Base-by-base conservation (phyloP, 2,888 invertebrate species). In the Ophion ventricosus region DNA sequence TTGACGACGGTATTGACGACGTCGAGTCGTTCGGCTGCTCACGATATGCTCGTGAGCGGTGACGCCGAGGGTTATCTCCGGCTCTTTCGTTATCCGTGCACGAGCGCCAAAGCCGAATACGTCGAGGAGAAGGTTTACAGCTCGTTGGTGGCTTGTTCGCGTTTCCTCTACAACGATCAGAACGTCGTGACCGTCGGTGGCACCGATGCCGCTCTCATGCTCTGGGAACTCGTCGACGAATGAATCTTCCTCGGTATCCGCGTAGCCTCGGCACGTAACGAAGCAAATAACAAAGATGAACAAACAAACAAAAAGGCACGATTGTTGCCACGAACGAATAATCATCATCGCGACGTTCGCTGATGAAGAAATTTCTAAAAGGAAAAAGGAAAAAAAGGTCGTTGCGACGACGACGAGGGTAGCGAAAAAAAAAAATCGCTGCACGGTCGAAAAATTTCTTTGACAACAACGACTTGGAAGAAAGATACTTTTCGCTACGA, bases 61-160 rank as follows among this genome's bases (percentile, higher is more conserved):
- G 98, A 98, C 91, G 96, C 97, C n/a, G 97, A 97, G 91, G 98
- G 98, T 43, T 96, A 97, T 91, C 93, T 98, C 23, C 95, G 98
- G 75, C 94, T 98, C 66, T 98, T 97, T 94, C 96, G 97, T 95
- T 97, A 97, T 93, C 98, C 98, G 0, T 97, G 97, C 91, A 95
- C 97, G 84, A 97, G 96, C 90, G 96, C 97, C 2, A 96, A 97
- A 91, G 97, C 97, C 0, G 98, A 98, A 91, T 98, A 97, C 94
- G 96, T 97, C 90, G 97, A 97, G 93, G 96, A 96, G 88, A 98
- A 98, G 93, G 96, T 97, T 0, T 98, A 98, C 94, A 97, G 97
- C 56, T 97, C 97, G 43, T 95, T 96, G 88, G 95, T 98, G 70
- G 97, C 97, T 56, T 95, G 96, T 83, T 96, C 97, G 0, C 95